Evolutionary conservation across 2,113 vertebrate genomes (phyloP).

Genomic region (Syngnathus typhle): DNA sequence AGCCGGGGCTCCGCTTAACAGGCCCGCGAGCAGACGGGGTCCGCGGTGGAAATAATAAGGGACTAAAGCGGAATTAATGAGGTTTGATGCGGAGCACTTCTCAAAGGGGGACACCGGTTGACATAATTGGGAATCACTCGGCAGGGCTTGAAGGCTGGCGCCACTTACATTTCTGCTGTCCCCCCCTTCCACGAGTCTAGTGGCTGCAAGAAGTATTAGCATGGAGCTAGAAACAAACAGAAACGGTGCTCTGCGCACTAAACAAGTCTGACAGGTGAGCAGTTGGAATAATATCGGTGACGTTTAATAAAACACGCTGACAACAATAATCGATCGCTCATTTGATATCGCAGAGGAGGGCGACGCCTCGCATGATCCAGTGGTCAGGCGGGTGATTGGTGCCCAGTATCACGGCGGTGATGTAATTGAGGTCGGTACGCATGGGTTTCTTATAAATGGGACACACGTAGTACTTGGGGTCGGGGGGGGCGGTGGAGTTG

Average conservation of each 20-base stretch:
- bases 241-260: too few species aligned
- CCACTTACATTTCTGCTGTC: conserved; percentile 46
- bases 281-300: background rate
- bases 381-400: conserved; percentile 74
- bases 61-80: conserved; percentile 80
- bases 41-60: conserved; percentile 73
- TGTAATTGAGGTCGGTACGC: conserved; percentile 79
- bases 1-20: conserved; percentile 63
- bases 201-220: too few species aligned
- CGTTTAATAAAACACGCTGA: background rate
- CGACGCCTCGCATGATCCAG: conserved; percentile 84
- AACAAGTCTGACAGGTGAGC: too few species aligned
- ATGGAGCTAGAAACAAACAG: background rate
- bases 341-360: conserved; percentile 82
- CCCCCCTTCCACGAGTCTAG: too few species aligned
- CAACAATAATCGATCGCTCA: conserved; percentile 38
- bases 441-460: conserved; percentile 82
- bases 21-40: conserved; percentile 62
- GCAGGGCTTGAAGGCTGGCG: conserved; percentile 57
- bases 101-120: conserved; percentile 69
- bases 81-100: conserved; percentile 75
- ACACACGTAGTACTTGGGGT: conserved; percentile 76
- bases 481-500: conserved; percentile 63
- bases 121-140: conserved; percentile 63
- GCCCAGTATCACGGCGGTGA: conserved; percentile 73